A percentile compares a stretch with the other conserved stretches of the same genome.
These are phyloP conservation scores for Pomacea maculata DNA, from an alignment of 1,140 invertebrate species.

Conservation along the genomic window DNA sequence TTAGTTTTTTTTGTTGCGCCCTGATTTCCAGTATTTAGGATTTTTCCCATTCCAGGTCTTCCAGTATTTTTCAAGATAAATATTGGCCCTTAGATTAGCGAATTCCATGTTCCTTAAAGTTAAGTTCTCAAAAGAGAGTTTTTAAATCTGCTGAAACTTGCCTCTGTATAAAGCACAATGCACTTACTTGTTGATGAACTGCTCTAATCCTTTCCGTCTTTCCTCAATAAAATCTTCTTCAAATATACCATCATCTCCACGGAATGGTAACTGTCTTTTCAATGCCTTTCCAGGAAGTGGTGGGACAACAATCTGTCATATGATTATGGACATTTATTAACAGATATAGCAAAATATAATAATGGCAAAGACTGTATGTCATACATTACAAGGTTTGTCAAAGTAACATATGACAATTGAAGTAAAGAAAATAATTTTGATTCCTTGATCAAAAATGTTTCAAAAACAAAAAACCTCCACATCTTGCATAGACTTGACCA, in stretches of 20 bases:
- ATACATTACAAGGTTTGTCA: neutral
- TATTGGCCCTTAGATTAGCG: neutral
- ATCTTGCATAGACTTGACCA: too few species aligned
- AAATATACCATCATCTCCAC: conserved; percentile 98
- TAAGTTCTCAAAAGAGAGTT: too few species aligned
- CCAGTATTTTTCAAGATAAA: neutral
- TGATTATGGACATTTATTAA: neutral
- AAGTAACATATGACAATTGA: neutral
- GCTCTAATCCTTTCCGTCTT: conserved; percentile 95
- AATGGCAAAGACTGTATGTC: neutral
- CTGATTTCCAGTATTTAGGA: too few species aligned
- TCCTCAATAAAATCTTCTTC: conserved; percentile 99
- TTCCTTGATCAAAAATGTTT: too few species aligned
- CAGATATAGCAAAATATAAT: neutral
- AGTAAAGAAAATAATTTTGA: too few species aligned
- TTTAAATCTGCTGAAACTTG: too few species aligned
- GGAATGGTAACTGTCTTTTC: conserved; percentile 97
- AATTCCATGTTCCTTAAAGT: too few species aligned
- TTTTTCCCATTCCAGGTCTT: too few species aligned
- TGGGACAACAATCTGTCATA: conserved; percentile 91
- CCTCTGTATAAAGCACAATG: neutral
- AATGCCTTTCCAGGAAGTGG: conserved; percentile 97
- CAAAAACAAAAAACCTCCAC: too few species aligned
- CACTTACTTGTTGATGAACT: conserved; percentile 94
- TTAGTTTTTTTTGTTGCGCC: too few species aligned